Evolutionary conservation across 2,888 invertebrate species (phyloP), one percentile per base, ranked within the genome.

Genomic region (Harpagoxenus sublaevis): DNA sequence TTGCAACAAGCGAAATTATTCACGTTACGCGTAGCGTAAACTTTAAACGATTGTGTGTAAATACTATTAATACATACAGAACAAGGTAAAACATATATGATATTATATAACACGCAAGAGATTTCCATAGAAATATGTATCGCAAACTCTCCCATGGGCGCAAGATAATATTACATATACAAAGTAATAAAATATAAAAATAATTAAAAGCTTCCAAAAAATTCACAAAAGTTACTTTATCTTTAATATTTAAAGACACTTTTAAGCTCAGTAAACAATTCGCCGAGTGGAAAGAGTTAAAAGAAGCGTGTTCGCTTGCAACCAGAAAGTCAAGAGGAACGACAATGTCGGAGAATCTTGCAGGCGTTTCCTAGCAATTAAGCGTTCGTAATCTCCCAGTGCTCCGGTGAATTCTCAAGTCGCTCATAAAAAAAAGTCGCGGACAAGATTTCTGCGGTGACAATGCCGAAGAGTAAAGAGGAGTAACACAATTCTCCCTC

Each of bases 281-380:
- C 78, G 70, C 12, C 71, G 48, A 81, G 60, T 9, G 31, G 31
- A 73, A 79, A 28, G 71, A 79, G 35, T 68, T 39, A 42, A 81
- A 73, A 60, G 45, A 35, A 18, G 31, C 73, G 45, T 18, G 48
- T 35, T 60, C 71, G 71, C 45, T 81, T 28, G 60, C 57, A 35
- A 73, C 57, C 31, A 12, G 73, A 18, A 73, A 48, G 45, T 60
- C 57, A 15, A 42, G 68, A 42, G 10, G 12, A 23, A 57, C 73
- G 73, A 70, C 62, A 68, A 62, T 60, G 78, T 70, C 66, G 77
- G 66, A 51, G 75, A 87, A 68, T 84, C 83, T 53, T 60, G n/a
- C n/a, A n/a, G 79, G 83, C 79, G 86, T 84, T 86, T 86, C 82
- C 77, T 84, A 84, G 86, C 86, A 87, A 87, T 87, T 87, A 87